A percentile compares a stretch with the other conserved stretches of the same genome.
These are phyloP conservation scores for Lacanobia wlatinum DNA, from an alignment of 2,888 invertebrate species.

Conservation along the genomic window DNA sequence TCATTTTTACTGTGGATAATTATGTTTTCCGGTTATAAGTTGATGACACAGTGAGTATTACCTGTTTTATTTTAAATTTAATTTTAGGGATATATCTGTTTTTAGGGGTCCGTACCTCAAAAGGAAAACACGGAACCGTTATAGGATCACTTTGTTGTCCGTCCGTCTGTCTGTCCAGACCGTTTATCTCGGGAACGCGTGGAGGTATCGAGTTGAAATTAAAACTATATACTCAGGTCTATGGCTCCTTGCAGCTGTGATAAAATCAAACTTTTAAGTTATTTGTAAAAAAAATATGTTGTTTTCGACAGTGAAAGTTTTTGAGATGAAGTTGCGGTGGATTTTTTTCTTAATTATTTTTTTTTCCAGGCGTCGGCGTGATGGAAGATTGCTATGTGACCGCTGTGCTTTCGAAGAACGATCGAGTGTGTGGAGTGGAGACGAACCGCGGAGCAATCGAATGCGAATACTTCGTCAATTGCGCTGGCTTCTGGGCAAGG, in stretches of 20 bases:
- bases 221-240: too few species aligned
- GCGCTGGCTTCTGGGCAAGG: slow-evolving; percentile 98
- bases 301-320: not conserved
- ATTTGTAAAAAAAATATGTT: too few species aligned
- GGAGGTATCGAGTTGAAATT: too few species aligned
- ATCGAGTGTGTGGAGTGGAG: slow-evolving; percentile 93
- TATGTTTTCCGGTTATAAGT: slow-evolving; percentile 51
- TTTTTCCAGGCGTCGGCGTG: slow-evolving; percentile 93
- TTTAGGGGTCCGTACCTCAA: too few species aligned
- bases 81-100: not conserved
- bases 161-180: too few species aligned
- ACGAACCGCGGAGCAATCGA: slow-evolving; percentile 94
- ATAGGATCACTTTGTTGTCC: too few species aligned
- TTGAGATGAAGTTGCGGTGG: not conserved
- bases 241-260: too few species aligned
- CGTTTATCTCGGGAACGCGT: too few species aligned
- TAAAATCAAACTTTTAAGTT: too few species aligned
- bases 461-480: slow-evolving; percentile 98
- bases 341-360: not conserved
- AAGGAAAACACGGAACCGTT: too few species aligned
- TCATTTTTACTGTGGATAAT: not conserved
- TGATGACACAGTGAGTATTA: slow-evolving; percentile 32
- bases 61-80: too few species aligned
- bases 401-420: slow-evolving; percentile 92
- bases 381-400: slow-evolving; percentile 95